Base-by-base conservation (phyloP, 2,888 invertebrate genomes). In the Ernsta delagoae region DNA sequence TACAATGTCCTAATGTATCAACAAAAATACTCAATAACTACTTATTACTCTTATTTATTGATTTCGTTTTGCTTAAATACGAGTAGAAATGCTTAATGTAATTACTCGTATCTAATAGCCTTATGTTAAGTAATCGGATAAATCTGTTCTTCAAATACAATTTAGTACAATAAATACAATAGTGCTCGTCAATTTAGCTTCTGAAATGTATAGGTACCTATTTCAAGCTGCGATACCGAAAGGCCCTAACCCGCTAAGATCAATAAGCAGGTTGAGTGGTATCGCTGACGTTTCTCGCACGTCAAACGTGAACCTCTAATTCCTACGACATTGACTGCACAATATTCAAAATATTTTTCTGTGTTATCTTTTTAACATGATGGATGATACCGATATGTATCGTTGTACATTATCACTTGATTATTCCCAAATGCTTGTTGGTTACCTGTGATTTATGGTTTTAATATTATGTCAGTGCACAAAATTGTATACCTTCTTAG, bases 271-370 rank as follows among this genome's bases (percentile, higher is more conserved):
- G 48, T 48, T 48, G 12, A 12, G 1, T 2, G 3, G 48, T 48
- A 12, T 48, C 7, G 12, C 6, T 12, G 48, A 48, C 12, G 48
- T 12, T 45, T 12, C 45, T 41, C 5, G 45, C 5, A 45, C 5
- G 45, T 45, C n/a, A 45, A 45, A 45, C 45, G n/a, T n/a, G 45
- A 45, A n/a, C 45, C 45, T 45, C n/a, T 45, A n/a, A 45, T 45
- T n/a, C 45, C 6, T 45, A 11, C n/a, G 8, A 45, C n/a, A 45
- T 45, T 12, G 5, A 45, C 5, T 12, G n/a, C 5, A n/a, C 4
- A 45, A n/a, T 45, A 5, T 45, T n/a, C 9, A 11, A 4, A 43
- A 4, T 11, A 11, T 45, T 45, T 45, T n/a, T 45, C 4, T 31
- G 31, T 45, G n/a, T 45, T n/a, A n/a, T 45, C 45, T 45, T 45